Base-by-base conservation (phyloP, 2,797 vertebrate species). In the Ptychobarbus kaznakovi region DNA sequence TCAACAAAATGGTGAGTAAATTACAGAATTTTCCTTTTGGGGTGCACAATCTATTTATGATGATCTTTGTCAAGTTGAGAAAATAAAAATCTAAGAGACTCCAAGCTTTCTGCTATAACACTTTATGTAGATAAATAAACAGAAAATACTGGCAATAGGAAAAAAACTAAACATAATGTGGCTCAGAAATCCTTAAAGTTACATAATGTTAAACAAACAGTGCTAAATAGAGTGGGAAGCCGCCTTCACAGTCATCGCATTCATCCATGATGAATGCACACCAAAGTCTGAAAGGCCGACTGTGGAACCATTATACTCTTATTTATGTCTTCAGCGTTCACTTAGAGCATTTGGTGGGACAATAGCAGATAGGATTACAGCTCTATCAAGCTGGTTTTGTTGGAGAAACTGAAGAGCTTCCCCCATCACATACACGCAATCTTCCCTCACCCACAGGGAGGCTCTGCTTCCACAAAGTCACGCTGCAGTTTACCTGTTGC, bases 351-450 rank as follows among this genome's bases (percentile, higher is more conserved):
- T 79, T 38, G 46, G 53, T 70, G 53, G 66, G 68, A 88, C 82
- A 81, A 35, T 63, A 32, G 75, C 38, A 63, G 78, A 84, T 87
- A 87, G 70, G 77, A 87, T 89, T 90, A 87, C 86, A 51, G 70
- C 65, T 76, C 80, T 88, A 72, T 85, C 44, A 86, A 68, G 74
- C 79, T 86, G 51, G 46, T 85, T 66, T 77, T 80, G 61, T 69
- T 84, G 85, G 84, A 80, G 65, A 84, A 80, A 82, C 80, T 73
- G 51, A 85, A 79, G 78, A 84, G 32, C 88, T 84, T 66, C 18
- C 70, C 42, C 80, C 1, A 38, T 40, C 65, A 81, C 25, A 53
- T 11, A 61, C 80, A 77, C 88, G 83, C 81, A 76, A 82, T 9
- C 66, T 78, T 68, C 53, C 38, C 49, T 20, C 73, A 86, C 81